phyloP scores from a whole-genome alignment of 2,113 vertebrate genomes.

The Labeo catla region DNA sequence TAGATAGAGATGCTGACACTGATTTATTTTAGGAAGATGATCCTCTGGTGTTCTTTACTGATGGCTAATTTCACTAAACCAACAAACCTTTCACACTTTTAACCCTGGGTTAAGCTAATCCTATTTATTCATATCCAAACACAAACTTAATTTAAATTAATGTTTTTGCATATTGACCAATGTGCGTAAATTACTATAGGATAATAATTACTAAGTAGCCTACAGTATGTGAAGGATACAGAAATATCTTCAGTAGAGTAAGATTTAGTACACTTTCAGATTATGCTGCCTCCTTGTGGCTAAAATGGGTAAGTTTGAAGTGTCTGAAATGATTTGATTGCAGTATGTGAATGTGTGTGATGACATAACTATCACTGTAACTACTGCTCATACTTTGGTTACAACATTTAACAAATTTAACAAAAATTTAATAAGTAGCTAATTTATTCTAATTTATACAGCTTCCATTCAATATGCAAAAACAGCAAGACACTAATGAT shows the following conservation, averaged over 20 bases:
- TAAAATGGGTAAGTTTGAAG: neutral
- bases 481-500: neutral
- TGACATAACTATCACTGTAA: neutral
- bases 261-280: neutral
- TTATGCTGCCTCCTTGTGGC: slow-evolving; percentile 22
- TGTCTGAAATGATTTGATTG: neutral
- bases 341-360: neutral
- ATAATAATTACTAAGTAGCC: neutral
- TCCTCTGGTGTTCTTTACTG: neutral
- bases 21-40: neutral
- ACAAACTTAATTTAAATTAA: neutral
- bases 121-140: neutral
- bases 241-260: neutral
- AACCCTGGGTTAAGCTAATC: neutral
- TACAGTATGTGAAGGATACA: neutral
- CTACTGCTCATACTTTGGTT: neutral
- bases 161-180: neutral
- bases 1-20: neutral
- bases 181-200: neutral
- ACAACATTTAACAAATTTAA: neutral
- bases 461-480: neutral
- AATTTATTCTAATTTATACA: neutral
- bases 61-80: neutral
- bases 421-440: no score
- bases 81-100: neutral